Evolutionary conservation across 30 jellyfish, hydroid and myxozoan genomes (phyloP).

Genomic region (Chrysaora quinquecirrha): DNA sequence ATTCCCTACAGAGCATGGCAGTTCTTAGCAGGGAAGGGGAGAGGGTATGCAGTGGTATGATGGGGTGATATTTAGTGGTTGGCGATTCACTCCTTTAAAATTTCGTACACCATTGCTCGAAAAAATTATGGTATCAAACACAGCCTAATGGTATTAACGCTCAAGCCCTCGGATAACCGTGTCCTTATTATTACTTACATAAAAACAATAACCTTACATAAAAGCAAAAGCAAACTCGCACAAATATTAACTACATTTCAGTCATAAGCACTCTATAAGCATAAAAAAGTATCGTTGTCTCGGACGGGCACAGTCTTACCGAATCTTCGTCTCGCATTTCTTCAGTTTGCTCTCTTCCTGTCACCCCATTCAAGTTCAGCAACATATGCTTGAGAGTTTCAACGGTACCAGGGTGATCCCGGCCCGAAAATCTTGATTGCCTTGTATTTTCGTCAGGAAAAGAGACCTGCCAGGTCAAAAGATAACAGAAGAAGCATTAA

Average conservation of each 20-base stretch:
- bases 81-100: no score
- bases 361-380: slow-evolving; percentile 45
- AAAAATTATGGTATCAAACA: no score
- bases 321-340: not conserved
- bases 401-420: slow-evolving; percentile 68
- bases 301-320: not conserved
- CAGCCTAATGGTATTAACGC: no score
- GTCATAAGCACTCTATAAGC: not conserved
- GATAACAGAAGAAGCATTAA: not conserved
- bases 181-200: not conserved
- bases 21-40: not conserved
- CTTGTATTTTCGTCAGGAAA: not conserved
- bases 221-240: not conserved
- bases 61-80: no score
- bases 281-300: not conserved
- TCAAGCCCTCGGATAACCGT: no score
- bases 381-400: slow-evolving; percentile 72
- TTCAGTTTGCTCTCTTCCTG: slow-evolving; percentile 1
- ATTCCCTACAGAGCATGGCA: not conserved
- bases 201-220: no score
- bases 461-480: not conserved
- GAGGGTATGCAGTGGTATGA: no score
- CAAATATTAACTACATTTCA: not conserved
- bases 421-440: not conserved
- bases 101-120: no score